Evolutionary conservation across 2,888 invertebrate species (phyloP).

Genomic region (Cryptophagus acutangulus): DNA sequence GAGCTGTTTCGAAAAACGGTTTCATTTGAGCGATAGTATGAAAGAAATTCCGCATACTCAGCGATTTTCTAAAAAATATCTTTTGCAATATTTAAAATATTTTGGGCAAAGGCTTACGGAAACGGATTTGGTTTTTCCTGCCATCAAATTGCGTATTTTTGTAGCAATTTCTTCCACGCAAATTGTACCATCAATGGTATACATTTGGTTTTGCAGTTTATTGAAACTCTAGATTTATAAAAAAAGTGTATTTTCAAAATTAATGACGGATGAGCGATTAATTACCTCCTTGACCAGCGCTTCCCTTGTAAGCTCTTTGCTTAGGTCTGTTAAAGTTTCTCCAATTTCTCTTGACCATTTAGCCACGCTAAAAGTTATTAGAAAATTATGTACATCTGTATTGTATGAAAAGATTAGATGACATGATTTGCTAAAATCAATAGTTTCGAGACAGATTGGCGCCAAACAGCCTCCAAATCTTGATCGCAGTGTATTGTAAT

Average conservation of each 20-base stretch:
- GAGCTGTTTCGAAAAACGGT: conserved; percentile 45
- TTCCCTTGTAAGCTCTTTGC: conserved; percentile 70
- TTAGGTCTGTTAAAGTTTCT: conserved; percentile 68
- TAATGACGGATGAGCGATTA: no score
- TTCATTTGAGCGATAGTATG: conserved; percentile 35
- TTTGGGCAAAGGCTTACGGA: conserved; percentile 52
- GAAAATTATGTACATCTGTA: no score
- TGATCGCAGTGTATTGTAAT: no score
- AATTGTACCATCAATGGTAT: conserved; percentile 53
- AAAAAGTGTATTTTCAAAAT: not conserved
- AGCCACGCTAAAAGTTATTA: conserved; percentile 59
- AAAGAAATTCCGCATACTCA: conserved; percentile 41
- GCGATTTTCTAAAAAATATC: conserved; percentile 38
- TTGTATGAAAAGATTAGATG: no score
- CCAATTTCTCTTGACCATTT: conserved; percentile 75
- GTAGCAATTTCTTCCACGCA: conserved; percentile 75
- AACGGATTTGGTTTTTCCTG: conserved; percentile 78
- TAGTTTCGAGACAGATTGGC: not conserved
- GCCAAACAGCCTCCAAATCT: not conserved
- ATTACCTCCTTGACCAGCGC: conserved; percentile 68
- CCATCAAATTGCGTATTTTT: conserved; percentile 80
- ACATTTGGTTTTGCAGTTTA: conserved; percentile 25
- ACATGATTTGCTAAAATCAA: no score
- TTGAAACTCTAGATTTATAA: conserved; percentile 2
- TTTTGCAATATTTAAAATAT: not conserved